Percentiles rank a stretch among this genome's conserved stretches.
Conservation (phyloP, 2,797 vertebrate genomes). For the Merluccius polli region DNA sequence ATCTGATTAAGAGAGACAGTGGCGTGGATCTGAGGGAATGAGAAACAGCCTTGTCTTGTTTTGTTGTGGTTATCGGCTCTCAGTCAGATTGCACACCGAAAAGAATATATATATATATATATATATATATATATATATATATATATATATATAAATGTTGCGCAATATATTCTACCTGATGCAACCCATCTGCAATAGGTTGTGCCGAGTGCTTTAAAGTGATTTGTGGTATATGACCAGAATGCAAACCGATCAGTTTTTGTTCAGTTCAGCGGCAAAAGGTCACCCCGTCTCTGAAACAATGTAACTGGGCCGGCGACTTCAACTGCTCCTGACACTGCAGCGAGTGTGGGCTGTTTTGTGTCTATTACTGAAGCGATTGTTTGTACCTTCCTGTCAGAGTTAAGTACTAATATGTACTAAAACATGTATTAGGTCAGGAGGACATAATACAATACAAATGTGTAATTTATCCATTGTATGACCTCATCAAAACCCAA, state of each 20-base stretch:
- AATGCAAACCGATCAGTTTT: constrained; percentile 45
- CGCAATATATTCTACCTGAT: neutral
- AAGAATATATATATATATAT: constrained; percentile 61
- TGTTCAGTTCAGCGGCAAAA: constrained; percentile 58
- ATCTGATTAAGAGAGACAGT: constrained; percentile 71
- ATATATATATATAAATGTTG: too few relatives aligned
- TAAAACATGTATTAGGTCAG: too few relatives aligned
- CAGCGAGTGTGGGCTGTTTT: too few relatives aligned
- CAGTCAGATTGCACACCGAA: constrained; percentile 68
- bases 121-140: too few relatives aligned
- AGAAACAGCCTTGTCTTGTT: constrained; percentile 62
- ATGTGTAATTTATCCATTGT: too few relatives aligned
- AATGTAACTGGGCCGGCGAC: too few relatives aligned
- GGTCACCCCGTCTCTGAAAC: constrained; percentile 5
- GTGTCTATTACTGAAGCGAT: too few relatives aligned
- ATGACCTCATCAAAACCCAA: too few relatives aligned
- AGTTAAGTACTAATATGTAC: too few relatives aligned
- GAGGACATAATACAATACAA: too few relatives aligned
- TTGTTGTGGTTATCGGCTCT: constrained; percentile 63
- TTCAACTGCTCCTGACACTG: neutral
- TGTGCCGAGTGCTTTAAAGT: constrained; percentile 59
- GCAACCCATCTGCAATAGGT: constrained; percentile 53
- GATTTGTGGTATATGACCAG: constrained; percentile 47
- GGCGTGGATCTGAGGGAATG: constrained; percentile 70
- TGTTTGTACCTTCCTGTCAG: too few relatives aligned